A percentile compares a stretch with the other conserved stretches of the same genome.
Evolutionary conservation across 2,888 invertebrate species (phyloP).

Genomic region (Apodemia duryi): DNA sequence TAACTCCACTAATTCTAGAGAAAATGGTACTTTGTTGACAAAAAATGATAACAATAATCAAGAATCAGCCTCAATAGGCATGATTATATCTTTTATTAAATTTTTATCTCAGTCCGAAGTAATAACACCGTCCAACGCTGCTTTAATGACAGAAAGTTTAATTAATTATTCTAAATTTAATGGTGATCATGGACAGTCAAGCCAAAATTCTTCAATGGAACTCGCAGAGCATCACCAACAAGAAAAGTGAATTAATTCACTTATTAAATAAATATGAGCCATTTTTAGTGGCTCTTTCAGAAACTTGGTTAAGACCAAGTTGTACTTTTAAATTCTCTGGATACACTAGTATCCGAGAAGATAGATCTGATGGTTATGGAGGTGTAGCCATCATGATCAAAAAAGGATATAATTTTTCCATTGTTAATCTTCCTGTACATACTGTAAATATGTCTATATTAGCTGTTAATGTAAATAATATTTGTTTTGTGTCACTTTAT

Average conservation of each 20-base stretch:
- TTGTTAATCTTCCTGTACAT: neutral
- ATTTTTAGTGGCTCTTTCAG: slow-evolving; percentile 18
- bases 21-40: no score
- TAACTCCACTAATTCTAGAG: no score
- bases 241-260: slow-evolving; percentile 9
- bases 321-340: slow-evolving; percentile 15
- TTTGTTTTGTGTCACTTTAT: slow-evolving; percentile 7
- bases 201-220: slow-evolving; percentile 17
- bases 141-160: neutral
- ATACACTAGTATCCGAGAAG: slow-evolving; percentile 17
- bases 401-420: neutral
- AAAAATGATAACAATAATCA: neutral
- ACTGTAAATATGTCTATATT: slow-evolving; percentile 1
- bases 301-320: slow-evolving; percentile 17
- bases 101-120: neutral
- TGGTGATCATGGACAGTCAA: neutral
- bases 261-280: slow-evolving; percentile 19
- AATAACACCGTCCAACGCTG: neutral
- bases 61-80: neutral
- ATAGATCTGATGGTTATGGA: slow-evolving; percentile 20
- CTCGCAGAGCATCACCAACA: neutral
- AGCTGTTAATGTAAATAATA: neutral
- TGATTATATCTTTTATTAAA: neutral
- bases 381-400: slow-evolving; percentile 19
- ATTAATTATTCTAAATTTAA: neutral